Conservation (phyloP, 2,888 invertebrate genomes). For the Xestia c-nigrum region DNA sequence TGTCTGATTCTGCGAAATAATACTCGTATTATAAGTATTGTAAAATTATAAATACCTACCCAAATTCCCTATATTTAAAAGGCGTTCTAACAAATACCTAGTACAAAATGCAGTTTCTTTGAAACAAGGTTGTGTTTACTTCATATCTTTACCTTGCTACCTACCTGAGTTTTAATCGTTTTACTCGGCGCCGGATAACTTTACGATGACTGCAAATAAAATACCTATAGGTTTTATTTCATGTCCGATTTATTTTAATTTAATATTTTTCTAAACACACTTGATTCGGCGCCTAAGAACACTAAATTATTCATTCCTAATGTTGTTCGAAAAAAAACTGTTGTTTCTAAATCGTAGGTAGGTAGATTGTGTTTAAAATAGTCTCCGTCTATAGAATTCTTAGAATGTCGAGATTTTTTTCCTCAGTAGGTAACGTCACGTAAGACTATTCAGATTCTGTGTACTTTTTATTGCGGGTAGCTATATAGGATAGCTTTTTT, state of each 20-base stretch:
- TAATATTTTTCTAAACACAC: neutral
- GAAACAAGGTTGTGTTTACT: slow-evolving; percentile 13
- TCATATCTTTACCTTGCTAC: slow-evolving; percentile 7
- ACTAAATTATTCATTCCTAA: neutral
- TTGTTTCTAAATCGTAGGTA: neutral
- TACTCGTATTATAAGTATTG: neutral
- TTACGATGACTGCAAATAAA: neutral
- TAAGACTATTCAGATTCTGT: neutral
- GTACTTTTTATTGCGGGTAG: neutral
- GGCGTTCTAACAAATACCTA: neutral
- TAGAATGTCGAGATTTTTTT: neutral
- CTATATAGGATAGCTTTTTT: neutral
- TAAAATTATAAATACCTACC: neutral
- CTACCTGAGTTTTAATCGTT: slow-evolving; percentile 3
- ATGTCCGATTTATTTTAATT: neutral
- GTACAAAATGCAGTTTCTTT: neutral
- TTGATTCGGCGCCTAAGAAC: neutral
- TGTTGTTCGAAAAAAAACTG: slow-evolving; percentile 7
- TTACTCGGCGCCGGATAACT: slow-evolving; percentile 4
- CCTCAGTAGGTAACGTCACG: neutral
- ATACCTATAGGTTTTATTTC: neutral
- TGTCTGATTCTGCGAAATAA: slow-evolving; percentile 16
- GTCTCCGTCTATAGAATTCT: neutral
- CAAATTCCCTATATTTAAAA: slow-evolving; percentile 2
- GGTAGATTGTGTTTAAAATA: neutral